Conservation (phyloP, 2,113 vertebrate species). For the Apaloderma vittatum region DNA sequence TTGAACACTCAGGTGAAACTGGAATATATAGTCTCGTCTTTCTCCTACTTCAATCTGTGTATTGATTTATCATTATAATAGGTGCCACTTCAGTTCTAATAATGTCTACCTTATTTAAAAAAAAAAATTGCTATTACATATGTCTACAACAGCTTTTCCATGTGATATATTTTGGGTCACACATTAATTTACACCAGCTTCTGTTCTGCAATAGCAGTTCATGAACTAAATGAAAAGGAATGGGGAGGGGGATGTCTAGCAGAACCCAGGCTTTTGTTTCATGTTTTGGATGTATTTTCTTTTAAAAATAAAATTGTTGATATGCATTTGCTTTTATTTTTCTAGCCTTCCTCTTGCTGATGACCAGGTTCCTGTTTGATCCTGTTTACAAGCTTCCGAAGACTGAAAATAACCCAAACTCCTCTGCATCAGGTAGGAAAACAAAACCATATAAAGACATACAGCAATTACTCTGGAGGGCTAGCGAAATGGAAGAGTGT, state of each 20-base stretch:
- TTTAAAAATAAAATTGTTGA: conserved; percentile 47
- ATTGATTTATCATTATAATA: conserved; percentile 27
- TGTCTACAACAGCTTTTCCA: conserved; percentile 18
- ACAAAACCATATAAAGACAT: conserved; percentile 34
- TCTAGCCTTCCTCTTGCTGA: conserved; percentile 69
- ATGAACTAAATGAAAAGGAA: conserved; percentile 34
- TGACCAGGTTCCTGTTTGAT: conserved; percentile 72
- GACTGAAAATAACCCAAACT: conserved; percentile 56
- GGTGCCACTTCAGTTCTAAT: background rate
- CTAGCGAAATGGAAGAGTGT: background rate
- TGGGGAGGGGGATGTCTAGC: conserved; percentile 33
- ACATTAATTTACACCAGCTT: conserved; percentile 71
- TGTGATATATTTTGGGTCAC: conserved; percentile 46
- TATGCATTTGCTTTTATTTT: conserved; percentile 69
- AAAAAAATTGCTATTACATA: background rate
- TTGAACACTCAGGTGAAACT: background rate
- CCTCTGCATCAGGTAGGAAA: conserved; percentile 64
- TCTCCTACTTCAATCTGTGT: background rate
- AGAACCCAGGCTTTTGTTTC: conserved; percentile 59
- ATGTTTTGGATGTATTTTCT: conserved; percentile 59
- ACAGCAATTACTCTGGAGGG: background rate
- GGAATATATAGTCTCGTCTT: background rate
- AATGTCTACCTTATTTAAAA: background rate
- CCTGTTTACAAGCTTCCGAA: conserved; percentile 71
- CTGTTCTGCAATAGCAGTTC: conserved; percentile 62